Base-by-base conservation (phyloP, 2,888 invertebrate species). In the Phortica okadai region DNA sequence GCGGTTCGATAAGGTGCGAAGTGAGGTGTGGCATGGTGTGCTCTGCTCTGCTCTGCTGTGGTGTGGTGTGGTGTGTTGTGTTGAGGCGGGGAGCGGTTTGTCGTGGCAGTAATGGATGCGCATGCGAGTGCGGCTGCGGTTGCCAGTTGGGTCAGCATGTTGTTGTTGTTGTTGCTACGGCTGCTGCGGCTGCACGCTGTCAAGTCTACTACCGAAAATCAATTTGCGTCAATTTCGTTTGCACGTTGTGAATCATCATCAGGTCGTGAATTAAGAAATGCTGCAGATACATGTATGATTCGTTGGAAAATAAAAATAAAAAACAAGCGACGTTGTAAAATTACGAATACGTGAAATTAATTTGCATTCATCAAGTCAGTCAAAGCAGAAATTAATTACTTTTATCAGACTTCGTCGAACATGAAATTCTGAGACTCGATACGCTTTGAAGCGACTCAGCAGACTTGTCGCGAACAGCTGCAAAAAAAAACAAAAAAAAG, bases 351-450 rank as follows among this genome's bases (percentile, higher is more conserved):
- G 79, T 78, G 74, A 75, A 83, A 81, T 83, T 83, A 84, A 86
- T 85, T 88, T 88, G 83, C 85, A 83, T 82, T 86, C 82, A 81
- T 79, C 80, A 82, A 50, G 2, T 64, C 74, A 73, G 64, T 70
- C 72, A 78, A 74, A 77, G 64, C 54, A 56, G 77, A 86, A 86
- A 85, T 87, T 82, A 85, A 86, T 87, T 87, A 87, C 77, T 50
- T 62, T 74, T 74, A 62, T 74, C 74, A 74, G 58, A n/a, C 74
- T 54, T n/a, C 62, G 44, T 64, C 21, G 72, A 41, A 59, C 44
- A 58, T 41, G 59, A 42, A 41, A 56, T 59, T 59, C 6, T 59
- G 25, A 8, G 58, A 21, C 14, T 33, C 41, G 59, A 33, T 11
- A 1, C 16, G 1, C 21, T 21, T 21, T 21, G 21, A 21, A 21